Evolutionary conservation across 2,888 invertebrate genomes (phyloP).

Genomic region (Lepidocyrtinus sp.): DNA sequence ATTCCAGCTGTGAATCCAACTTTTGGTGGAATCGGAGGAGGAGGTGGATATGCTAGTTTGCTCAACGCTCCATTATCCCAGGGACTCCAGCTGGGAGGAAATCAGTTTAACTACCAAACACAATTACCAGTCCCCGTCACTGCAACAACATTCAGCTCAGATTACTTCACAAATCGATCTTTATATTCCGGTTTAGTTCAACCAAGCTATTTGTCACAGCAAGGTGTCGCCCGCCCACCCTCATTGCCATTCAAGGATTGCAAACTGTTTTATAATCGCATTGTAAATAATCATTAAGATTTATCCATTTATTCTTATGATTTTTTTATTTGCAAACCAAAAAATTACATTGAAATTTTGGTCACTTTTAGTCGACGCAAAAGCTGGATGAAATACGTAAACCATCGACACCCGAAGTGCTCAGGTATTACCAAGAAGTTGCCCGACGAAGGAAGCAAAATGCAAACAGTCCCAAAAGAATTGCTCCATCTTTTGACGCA

Average conservation of each 20-base stretch:
- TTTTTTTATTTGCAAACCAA: slow-evolving; percentile 1
- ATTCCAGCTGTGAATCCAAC: no score
- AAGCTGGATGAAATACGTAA: slow-evolving; percentile 80
- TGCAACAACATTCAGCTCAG: no score
- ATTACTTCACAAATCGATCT: no score
- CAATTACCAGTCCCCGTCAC: no score
- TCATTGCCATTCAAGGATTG: slow-evolving; percentile 86
- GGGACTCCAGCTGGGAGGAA: no score
- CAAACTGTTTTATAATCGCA: slow-evolving; percentile 84
- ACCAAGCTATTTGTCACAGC: no score
- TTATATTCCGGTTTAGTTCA: no score
- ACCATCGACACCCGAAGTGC: slow-evolving; percentile 81
- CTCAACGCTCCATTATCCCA: slow-evolving; percentile 20
- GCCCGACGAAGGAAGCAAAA: slow-evolving; percentile 55
- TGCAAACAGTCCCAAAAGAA: slow-evolving; percentile 62
- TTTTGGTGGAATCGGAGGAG: no score
- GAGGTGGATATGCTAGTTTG: no score
- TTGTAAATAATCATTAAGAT: slow-evolving; percentile 64
- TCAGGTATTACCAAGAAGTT: slow-evolving; percentile 77
- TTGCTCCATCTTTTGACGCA: no score
- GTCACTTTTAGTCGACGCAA: slow-evolving; percentile 73
- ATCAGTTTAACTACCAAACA: no score
- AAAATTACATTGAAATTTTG: background rate
- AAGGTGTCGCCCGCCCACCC: no score
- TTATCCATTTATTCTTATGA: background rate